Evolutionary conservation across 2,888 invertebrate genomes (phyloP), one percentile per base, ranked within the genome.

Genomic region (Lamproptera curius): DNA sequence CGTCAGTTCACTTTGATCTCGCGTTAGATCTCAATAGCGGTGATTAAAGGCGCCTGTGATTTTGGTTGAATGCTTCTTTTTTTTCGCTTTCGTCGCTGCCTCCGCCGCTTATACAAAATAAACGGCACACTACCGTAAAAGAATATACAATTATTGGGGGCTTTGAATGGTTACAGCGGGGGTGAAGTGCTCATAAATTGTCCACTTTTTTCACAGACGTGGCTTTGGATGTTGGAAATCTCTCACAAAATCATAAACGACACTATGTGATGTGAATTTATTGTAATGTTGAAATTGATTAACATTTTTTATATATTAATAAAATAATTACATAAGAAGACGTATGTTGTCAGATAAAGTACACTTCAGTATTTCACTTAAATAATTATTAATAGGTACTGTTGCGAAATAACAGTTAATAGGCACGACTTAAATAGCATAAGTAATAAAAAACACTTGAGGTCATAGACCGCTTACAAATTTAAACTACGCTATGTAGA

Each of bases 1-100:
- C 67, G 57, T 71, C 73, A 71, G 53, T 56, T 56, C 63, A 68
- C 81, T 85, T 85, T 85, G 85, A 85, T 86, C 83, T 84, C 75
- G 76, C 73, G 84, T 82, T 86, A 85, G 83, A 85, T 85, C 86
- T 86, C 87, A 85, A 87, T 87, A 87, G 84, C 73, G 80, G 85
- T 87, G 87, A 87, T 87, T 87, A 87, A 83, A 85, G 87, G 87
- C 87, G 87, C 87, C 87, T 87, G 81, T 81, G 86, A 85, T 82
- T 84, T 85, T 81, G 73, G 82, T 80, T 83, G 83, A 85, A 86
- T 86, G 72, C 76, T 73, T 86, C 84, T 80, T 82, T 85, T 85
- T 75, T 65, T 31, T 10, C n/a, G 11, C 58, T 67, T 61, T 55
- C 57, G 57, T 48, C 61, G 65, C 62, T 73, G 73, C 77, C 82